phyloP scores from a whole-genome alignment of 2,113 vertebrate species.

The Thunnus thynnus region DNA sequence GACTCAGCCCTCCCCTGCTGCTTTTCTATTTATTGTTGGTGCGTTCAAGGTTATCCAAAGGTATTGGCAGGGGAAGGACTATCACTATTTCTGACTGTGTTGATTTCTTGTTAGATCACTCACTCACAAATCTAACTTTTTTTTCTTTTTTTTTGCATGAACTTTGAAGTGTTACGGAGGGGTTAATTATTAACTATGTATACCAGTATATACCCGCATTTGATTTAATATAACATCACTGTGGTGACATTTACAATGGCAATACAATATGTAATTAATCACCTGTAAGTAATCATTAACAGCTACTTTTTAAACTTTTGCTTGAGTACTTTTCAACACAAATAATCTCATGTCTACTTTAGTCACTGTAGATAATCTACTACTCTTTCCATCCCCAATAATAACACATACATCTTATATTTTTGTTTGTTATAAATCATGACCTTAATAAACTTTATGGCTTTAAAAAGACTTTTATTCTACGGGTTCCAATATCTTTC shows the following conservation, averaged over 20 bases:
- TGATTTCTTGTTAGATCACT: no score
- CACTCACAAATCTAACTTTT: no score
- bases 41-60: neutral
- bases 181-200: no score
- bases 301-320: neutral
- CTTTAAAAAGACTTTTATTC: neutral
- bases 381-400: neutral
- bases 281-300: neutral
- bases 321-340: constrained; percentile 6
- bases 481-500: neutral
- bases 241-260: neutral
- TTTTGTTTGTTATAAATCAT: neutral
- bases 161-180: no score
- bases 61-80: neutral
- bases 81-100: neutral
- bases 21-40: neutral
- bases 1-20: neutral
- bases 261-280: constrained; percentile 23
- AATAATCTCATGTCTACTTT: neutral
- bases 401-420: neutral
- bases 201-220: no score
- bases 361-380: neutral
- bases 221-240: no score
- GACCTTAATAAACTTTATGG: neutral
- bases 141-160: no score